Evolutionary conservation across 2,113 vertebrate genomes (phyloP).

Genomic region (Apodemus sylvaticus): DNA sequence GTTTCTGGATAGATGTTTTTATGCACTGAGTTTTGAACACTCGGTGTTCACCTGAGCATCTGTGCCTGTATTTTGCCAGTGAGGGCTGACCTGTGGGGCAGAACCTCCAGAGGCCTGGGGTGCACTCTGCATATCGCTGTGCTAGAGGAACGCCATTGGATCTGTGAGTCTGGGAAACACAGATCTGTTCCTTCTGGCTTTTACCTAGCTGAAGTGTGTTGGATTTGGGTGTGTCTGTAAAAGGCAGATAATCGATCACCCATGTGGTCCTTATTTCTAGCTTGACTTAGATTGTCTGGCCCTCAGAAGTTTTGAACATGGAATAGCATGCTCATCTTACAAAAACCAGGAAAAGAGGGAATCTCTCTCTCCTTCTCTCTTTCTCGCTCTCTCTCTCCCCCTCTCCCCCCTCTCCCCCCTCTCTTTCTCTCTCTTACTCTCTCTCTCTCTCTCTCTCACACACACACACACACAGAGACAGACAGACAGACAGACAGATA

Average conservation of each 20-base stretch:
- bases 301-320: background rate
- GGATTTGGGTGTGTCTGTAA: background rate
- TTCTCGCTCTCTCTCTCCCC: background rate
- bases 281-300: background rate
- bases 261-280: background rate
- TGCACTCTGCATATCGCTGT: background rate
- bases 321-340: background rate
- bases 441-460: background rate
- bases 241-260: background rate
- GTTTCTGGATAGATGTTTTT: background rate
- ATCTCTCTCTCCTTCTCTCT: background rate
- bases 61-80: background rate
- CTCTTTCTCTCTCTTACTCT: fast-evolving
- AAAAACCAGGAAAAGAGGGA: background rate
- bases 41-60: no score
- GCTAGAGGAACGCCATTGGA: background rate
- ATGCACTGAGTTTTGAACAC: fast-evolving
- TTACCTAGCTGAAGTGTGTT: background rate
- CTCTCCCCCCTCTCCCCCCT: no score
- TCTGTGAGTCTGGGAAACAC: background rate
- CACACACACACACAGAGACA: background rate
- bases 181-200: background rate
- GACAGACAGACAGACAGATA: background rate
- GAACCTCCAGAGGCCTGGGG: background rate
- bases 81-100: background rate